A percentile compares a stretch with the other conserved stretches of the same genome.
These are phyloP conservation scores for Microtus richardsoni DNA, from an alignment of 2,113 vertebrate genomes.

Conservation along the genomic window DNA sequence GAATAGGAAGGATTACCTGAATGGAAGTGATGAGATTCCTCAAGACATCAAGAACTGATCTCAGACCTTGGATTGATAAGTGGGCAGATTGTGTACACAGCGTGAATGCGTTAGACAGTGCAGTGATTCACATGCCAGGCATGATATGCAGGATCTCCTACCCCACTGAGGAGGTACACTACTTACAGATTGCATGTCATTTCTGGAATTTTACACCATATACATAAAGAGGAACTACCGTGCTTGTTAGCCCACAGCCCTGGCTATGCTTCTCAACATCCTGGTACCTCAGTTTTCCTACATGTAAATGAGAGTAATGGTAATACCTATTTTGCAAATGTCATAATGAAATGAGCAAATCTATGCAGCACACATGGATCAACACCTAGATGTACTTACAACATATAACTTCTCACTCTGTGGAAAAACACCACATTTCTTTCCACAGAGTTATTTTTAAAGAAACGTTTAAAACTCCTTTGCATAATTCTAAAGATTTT, in stretches of 20 bases:
- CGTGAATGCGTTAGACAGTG: not conserved
- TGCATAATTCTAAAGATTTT: not conserved
- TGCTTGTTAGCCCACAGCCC: not conserved
- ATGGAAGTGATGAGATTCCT: not conserved
- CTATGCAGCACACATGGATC: not conserved
- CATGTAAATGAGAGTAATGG: not conserved
- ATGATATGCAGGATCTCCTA: not conserved
- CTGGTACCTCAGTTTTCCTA: not conserved
- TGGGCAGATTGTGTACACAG: no score
- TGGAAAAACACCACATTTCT: not conserved
- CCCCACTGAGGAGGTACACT: not conserved
- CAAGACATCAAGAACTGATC: not conserved
- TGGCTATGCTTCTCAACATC: not conserved
- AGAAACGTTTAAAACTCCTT: not conserved
- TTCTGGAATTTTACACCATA: not conserved
- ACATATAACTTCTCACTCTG: not conserved
- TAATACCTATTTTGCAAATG: not conserved
- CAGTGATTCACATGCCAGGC: not conserved
- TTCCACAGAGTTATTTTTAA: not conserved
- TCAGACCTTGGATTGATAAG: not conserved
- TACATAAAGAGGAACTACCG: not conserved
- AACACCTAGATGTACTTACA: not conserved
- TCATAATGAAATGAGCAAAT: not conserved
- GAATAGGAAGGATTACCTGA: not conserved
- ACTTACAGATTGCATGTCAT: not conserved